Evolutionary conservation across 2,797 vertebrate species (phyloP).

Genomic region (Xerus rutilus): DNA sequence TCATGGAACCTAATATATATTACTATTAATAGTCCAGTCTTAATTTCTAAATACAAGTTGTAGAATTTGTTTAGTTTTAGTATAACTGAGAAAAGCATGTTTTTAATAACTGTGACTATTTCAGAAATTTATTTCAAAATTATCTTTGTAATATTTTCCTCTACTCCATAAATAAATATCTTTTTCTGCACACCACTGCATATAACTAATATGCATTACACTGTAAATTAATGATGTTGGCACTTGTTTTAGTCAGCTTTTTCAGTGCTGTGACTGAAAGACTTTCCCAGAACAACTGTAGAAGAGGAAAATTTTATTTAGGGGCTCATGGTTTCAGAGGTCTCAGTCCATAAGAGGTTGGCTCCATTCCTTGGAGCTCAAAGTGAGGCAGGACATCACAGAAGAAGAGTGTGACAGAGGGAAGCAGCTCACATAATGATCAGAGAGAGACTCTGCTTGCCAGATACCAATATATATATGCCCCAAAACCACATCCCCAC

Average conservation of each 20-base stretch:
- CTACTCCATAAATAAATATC: neutral
- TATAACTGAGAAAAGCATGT: neutral
- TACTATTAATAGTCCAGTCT: neutral
- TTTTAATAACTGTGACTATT: neutral
- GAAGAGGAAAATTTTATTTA: too few species aligned
- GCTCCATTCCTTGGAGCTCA: too few species aligned
- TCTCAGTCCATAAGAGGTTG: too few species aligned
- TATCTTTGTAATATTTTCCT: neutral
- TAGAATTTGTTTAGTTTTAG: neutral
- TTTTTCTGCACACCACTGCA: neutral
- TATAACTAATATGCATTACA: neutral
- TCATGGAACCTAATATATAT: neutral
- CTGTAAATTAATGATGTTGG: neutral
- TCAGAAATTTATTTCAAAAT: constrained; percentile 11
- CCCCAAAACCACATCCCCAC: too few species aligned
- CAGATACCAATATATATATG: too few species aligned
- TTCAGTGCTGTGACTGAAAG: too few species aligned
- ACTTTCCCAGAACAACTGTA: too few species aligned
- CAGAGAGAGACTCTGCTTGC: too few species aligned
- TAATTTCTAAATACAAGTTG: neutral
- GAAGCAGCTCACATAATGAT: too few species aligned
- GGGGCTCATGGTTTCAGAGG: too few species aligned
- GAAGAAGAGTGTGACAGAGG: too few species aligned
- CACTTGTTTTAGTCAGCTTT: neutral
- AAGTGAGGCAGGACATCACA: too few species aligned